phyloP scores from a whole-genome alignment of 2,888 invertebrate genomes.

The Anticlea derivata region DNA sequence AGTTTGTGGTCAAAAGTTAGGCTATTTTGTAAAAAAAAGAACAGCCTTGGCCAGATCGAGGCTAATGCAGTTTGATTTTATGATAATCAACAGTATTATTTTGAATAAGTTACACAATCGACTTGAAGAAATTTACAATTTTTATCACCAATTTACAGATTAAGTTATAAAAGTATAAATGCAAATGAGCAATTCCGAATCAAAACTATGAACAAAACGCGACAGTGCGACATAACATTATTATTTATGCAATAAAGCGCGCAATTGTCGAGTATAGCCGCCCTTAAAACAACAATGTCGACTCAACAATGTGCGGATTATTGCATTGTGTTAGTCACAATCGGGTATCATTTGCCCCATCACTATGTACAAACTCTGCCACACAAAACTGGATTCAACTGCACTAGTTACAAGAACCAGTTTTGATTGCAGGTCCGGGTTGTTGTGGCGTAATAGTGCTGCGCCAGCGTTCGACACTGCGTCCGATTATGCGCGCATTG shows the following conservation, averaged over 20 bases:
- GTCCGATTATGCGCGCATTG: conserved; percentile 81
- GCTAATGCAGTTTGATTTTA: too few relatives aligned
- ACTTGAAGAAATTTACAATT: too few relatives aligned
- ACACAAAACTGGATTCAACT: conserved; percentile 6
- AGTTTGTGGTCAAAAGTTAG: too few relatives aligned
- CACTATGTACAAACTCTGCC: conserved; percentile 48
- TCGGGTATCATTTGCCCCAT: conserved; percentile 65
- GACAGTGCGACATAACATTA: conserved; percentile 78
- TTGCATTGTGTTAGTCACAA: conserved; percentile 83
- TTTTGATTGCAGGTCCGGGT: conserved; percentile 33
- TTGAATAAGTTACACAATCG: too few relatives aligned
- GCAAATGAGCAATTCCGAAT: conserved; percentile 14
- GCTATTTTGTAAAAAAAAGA: too few relatives aligned
- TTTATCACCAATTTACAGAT: too few relatives aligned
- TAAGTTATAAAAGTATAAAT: not conserved
- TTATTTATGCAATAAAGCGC: conserved; percentile 83
- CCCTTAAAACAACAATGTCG: conserved; percentile 84
- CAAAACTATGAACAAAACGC: conserved; percentile 52
- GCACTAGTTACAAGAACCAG: conserved; percentile 27
- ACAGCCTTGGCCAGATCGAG: too few relatives aligned
- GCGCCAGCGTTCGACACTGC: conserved; percentile 61
- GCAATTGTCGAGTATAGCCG: conserved; percentile 78
- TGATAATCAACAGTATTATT: too few relatives aligned
- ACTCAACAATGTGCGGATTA: conserved; percentile 82
- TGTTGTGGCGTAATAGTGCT: conserved; percentile 56